Base-by-base conservation (phyloP, 2,797 vertebrate genomes). In the Salarias fasciatus region DNA sequence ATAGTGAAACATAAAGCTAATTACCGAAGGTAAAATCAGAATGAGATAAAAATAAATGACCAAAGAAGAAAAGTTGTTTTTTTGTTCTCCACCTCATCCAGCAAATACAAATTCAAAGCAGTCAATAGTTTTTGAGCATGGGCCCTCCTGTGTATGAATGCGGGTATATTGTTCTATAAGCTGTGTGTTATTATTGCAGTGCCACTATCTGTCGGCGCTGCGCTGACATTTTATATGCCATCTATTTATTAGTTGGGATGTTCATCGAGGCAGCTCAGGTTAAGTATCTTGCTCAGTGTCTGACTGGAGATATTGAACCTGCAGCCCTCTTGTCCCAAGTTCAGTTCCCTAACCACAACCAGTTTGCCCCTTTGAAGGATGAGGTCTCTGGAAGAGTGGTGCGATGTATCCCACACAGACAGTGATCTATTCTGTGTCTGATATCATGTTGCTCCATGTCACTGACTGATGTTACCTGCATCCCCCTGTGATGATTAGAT, bases 281-380 rank as follows among this genome's bases (percentile, higher is more conserved):
- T 93, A 93, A 93, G 90, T 92, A 91, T 89, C 83, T 86, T 83
- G 87, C 88, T 88, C 82, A 68, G 87, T 88, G 88, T 92, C 86
- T 91, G 90, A 86, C 90, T 88, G 86, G 73, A 89, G 88, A 91
- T 92, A 90, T 89, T 92, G 87, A 92, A 93, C 91, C 87, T 79
- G 76, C 76, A 87, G 91, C 89, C 90, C 86, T 91, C 85, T 90
- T 83, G 88, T 90, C 86, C 91, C 87, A 87, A 91, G 91, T 91
- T 91, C 91, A 92, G 89, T 88, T 92, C 90, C 90, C 89, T 90
- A 90, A 92, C 91, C 92, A 85, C 89, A 93, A 91, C 85, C 88
- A 88, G 89, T 89, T 91, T 91, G 89, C 80, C 87, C 84, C 85
- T 84, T 81, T 83, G 86, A 92, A 91, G 89, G 86, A 93, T 89